Base-by-base conservation (phyloP, 2,888 invertebrate genomes). In the Troides helena region DNA sequence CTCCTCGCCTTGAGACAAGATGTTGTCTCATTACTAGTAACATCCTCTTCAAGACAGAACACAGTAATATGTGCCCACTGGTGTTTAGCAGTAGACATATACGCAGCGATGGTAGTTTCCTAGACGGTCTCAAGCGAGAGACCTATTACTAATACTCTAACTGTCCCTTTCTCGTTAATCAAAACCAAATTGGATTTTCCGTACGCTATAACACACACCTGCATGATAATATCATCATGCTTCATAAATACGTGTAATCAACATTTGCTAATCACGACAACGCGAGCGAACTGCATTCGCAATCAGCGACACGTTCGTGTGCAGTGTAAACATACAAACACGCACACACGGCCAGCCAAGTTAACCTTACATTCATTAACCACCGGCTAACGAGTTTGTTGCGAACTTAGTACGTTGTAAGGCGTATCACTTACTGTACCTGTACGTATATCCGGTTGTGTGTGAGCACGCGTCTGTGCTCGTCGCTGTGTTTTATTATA, bases 281-380 rank as follows among this genome's bases (percentile, higher is more conserved):
- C 30, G 8, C 39, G 7, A 39, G 39, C 39, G 14, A 46, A 30
- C 30, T 65, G 58, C 58, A 65, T 43, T 43, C 43, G 59, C 59
- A 65, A 65, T 65, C 58, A 39, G 58, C 17, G 25, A 59, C 0
- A 7, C 39, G 25, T 25, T 25, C 12, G 59, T 25, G 14, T 59
- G 17, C 25, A 58, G 21, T 58, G 21, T 59, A 30, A 53, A 53
- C 14, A n/a, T 18, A 53, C 53, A 53, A 18, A 4, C 53, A 5
- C 2, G 14, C 53, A 53, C 53, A 53, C 53, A 53, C 53, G 53
- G 5, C 57, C 36, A n/a, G 4, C 64, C 36, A n/a, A 64, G 56
- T 65, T 36, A 53, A n/a, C 65, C 65, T 57, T 30, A 53, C 65
- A 57, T 65, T 59, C 50, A 59, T 62, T 43, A 43, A 43, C 12